A percentile compares a stretch with the other conserved stretches of the same genome.
Conservation (phyloP, 2,797 vertebrate genomes). For the Sandelia bainsii region DNA sequence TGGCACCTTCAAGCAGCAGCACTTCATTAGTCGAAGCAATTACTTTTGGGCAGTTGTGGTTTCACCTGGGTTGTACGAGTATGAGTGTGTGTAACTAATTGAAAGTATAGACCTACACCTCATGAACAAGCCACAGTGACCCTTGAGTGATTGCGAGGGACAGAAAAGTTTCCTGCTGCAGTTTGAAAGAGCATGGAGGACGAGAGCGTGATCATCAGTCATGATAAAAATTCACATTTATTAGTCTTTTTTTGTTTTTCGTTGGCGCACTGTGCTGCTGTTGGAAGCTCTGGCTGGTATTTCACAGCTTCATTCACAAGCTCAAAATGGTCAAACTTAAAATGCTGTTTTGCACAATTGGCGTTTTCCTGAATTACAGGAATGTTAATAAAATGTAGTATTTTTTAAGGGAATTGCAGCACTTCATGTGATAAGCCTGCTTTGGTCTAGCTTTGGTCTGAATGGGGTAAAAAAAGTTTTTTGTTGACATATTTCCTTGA, state of each 20-base stretch:
- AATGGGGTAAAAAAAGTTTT: background rate
- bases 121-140: slow-evolving; percentile 48
- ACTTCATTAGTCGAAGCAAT: slow-evolving; percentile 80
- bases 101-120: slow-evolving; percentile 52
- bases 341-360: background rate
- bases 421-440: background rate
- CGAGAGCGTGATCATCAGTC: background rate
- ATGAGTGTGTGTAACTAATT: slow-evolving; percentile 62
- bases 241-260: background rate
- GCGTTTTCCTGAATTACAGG: background rate
- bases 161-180: slow-evolving; percentile 37
- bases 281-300: background rate
- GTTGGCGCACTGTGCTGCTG: background rate
- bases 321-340: background rate
- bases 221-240: background rate
- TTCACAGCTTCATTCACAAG: background rate
- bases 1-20: slow-evolving; percentile 68
- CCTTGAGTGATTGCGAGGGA: slow-evolving; percentile 28
- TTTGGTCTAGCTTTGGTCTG: slow-evolving; percentile 13
- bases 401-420: background rate
- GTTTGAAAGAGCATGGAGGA: slow-evolving; percentile 29
- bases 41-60: slow-evolving; percentile 75
- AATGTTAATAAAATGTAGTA: background rate
- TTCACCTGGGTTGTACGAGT: slow-evolving; percentile 62
- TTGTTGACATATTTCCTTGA: slow-evolving; percentile 5